phyloP scores from a whole-genome alignment of 2,113 vertebrate species.

The Larimichthys crocea region DNA sequence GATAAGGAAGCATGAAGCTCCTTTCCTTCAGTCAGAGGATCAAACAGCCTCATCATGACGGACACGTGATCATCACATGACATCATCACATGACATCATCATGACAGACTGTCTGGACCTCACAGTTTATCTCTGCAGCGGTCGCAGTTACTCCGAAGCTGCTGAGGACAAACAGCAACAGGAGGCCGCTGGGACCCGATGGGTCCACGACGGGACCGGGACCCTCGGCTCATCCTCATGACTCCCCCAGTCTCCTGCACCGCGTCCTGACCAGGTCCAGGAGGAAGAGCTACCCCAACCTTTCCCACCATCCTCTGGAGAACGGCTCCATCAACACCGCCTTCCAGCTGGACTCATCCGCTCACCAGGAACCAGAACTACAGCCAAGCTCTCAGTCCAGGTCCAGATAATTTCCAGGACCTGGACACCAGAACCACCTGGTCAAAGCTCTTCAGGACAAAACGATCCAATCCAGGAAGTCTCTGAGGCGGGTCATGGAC shows the following conservation, averaged over 20 bases:
- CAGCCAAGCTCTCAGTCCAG: too few species aligned
- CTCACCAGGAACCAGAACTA: background rate
- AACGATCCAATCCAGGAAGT: background rate
- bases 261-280: slow-evolving; percentile 89
- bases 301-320: slow-evolving; percentile 48
- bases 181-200: background rate
- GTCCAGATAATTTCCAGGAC: too few species aligned
- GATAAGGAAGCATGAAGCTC: too few species aligned
- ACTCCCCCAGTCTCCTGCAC: slow-evolving; percentile 85
- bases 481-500: too few species aligned
- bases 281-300: slow-evolving; percentile 85
- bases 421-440: background rate
- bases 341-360: slow-evolving; percentile 44
- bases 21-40: too few species aligned
- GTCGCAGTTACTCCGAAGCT: slow-evolving; percentile 36
- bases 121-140: slow-evolving; percentile 18
- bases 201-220: rapidly evolving
- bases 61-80: background rate
- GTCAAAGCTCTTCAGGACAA: background rate
- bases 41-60: too few species aligned
- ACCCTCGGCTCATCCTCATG: slow-evolving; percentile 26
- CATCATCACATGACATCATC: background rate
- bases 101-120: too few species aligned
- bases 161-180: slow-evolving; percentile 44
- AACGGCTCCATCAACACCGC: slow-evolving; percentile 25